Conservation (phyloP, 2,797 vertebrate genomes). For the Perdix hodgsoniae region DNA sequence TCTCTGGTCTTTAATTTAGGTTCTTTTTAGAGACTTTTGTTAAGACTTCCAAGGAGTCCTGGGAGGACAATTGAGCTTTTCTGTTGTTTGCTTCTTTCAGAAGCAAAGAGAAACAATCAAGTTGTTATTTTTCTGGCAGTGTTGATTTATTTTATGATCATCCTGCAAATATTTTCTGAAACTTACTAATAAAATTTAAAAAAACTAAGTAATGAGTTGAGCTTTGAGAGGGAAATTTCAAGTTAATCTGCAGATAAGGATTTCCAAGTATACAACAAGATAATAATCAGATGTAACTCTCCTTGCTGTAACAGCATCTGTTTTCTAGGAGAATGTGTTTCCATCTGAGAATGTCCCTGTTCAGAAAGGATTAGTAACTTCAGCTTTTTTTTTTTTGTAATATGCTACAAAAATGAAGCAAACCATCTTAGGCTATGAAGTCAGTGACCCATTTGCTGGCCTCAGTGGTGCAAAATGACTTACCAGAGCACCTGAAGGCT, state of each 20-base stretch:
- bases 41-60: constrained; percentile 67
- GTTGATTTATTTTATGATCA: constrained; percentile 53
- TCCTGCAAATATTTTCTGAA: not conserved
- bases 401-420: not conserved
- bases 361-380: constrained; percentile 1
- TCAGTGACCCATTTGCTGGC: not conserved
- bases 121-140: constrained; percentile 22
- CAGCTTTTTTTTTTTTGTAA: not conserved
- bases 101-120: constrained; percentile 55
- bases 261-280: constrained; percentile 17
- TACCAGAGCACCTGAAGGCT: not conserved
- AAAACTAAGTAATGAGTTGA: not conserved
- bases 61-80: constrained; percentile 69
- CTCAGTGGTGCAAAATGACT: not conserved
- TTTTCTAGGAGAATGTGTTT: not conserved
- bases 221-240: not conserved
- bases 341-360: not conserved
- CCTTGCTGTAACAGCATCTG: not conserved
- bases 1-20: constrained; percentile 63
- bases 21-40: constrained; percentile 70
- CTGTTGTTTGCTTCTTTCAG: constrained; percentile 1
- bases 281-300: not conserved
- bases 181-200: not conserved
- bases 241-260: constrained; percentile 18
- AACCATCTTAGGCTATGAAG: not conserved